phyloP scores from a whole-genome alignment of 2,888 invertebrate species.

The Hypsopygia costalis region DNA sequence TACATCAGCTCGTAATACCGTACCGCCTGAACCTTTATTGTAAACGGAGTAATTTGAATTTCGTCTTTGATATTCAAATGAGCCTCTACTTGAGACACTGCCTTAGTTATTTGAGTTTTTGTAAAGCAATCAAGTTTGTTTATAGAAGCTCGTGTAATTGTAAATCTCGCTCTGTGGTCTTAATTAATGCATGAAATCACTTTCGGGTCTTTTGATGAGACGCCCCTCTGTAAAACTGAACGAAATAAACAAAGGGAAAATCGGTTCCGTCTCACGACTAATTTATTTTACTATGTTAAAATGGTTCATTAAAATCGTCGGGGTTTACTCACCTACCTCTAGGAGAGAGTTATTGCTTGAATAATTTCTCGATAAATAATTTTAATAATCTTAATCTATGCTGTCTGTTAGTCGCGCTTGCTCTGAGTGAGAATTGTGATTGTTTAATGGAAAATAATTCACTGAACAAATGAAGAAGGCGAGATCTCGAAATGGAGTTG shows the following conservation, averaged over 20 bases:
- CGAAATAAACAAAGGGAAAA: constrained; percentile 47
- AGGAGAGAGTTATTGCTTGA: background rate
- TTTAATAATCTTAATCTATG: background rate
- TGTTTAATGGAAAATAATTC: too few relatives aligned
- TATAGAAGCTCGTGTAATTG: constrained; percentile 75
- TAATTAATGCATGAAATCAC: constrained; percentile 75
- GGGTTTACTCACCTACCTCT: constrained; percentile 3
- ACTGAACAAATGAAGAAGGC: too few relatives aligned
- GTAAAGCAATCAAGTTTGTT: constrained; percentile 81
- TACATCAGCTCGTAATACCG: constrained; percentile 78
- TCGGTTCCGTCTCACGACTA: constrained; percentile 29
- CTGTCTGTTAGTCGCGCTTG: background rate
- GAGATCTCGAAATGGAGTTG: too few relatives aligned
- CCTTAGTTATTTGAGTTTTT: constrained; percentile 80
- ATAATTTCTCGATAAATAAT: background rate
- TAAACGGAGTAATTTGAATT: constrained; percentile 80
- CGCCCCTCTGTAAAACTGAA: constrained; percentile 43
- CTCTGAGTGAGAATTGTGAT: too few relatives aligned
- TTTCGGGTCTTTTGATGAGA: constrained; percentile 52
- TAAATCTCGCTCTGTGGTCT: constrained; percentile 74
- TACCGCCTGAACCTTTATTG: constrained; percentile 75
- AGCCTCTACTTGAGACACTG: constrained; percentile 78
- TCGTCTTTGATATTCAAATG: constrained; percentile 80
- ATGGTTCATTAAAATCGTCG: constrained; percentile 8
- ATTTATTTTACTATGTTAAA: constrained; percentile 26